Evolutionary conservation across 92 coral and sea anemone genomes (phyloP), one percentile per base, ranked within the genome.

Genomic region (Micromussa lordhowensis): DNA sequence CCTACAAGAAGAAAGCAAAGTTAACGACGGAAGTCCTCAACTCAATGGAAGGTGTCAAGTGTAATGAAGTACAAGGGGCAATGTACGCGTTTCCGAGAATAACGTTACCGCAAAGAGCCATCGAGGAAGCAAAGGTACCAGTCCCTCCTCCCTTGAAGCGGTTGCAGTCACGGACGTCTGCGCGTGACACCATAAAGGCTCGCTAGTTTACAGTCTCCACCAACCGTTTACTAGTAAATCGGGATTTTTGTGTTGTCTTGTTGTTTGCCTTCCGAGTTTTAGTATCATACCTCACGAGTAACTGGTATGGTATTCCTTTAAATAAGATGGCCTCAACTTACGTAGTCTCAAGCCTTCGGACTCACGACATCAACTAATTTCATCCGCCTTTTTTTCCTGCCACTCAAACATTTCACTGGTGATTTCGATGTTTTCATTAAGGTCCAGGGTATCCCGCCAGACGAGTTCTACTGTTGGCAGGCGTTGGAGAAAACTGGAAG

Each of bases 401-500:
- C 32, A 8, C 71, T 1, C 34, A 14, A 66, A 22, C 71, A 73
- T 21, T 11, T 73, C 26, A 35, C 22, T 19, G 5, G 17, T 55
- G 28, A 15, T 7, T 24, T 59, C 4, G 13, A 19, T 10, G 14
- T 66, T 38, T n/a, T 16, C 74, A 22, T 9, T 63, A 3, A 85
- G 88, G 63, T 55, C n/a, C 44, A 85, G 49, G 63, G 76, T 72
- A 87, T 92, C 48, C 98, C 95, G 31, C 98, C 98, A 24, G 99
- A 97, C 75, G 94, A 94, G 32, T 94, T 97, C 89, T 97, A 97
- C 63, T 95, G 97, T 75, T 94, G 94, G 99, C 95, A 95, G 79
- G 84, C 91, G 51, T 84, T 97, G 38, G 99, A 97, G 85, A 86
- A 93, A 83, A 95, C 98, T 15, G 99, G 98, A 7, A 89, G 92